Evolutionary conservation across 2,113 vertebrate species (phyloP).

Genomic region (Erinaceus europaeus): DNA sequence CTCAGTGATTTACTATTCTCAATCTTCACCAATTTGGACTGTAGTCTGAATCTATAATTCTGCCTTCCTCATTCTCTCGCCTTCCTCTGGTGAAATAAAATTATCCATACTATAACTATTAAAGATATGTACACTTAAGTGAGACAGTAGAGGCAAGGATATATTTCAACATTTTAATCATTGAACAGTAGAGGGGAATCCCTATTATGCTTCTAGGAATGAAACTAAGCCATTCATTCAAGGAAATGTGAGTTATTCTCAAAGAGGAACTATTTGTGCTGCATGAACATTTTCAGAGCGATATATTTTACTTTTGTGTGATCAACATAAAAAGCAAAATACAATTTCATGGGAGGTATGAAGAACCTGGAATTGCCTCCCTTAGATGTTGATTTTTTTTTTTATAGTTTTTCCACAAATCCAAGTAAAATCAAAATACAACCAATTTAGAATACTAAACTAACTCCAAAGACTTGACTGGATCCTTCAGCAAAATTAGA

Average conservation of each 20-base stretch:
- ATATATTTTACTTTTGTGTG: slow-evolving; percentile 60
- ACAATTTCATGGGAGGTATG: slow-evolving; percentile 62
- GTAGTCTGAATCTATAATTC: neutral
- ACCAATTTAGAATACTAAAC: slow-evolving; percentile 69
- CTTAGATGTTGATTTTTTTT: slow-evolving; percentile 62
- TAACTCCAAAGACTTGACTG: slow-evolving; percentile 65
- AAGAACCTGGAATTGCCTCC: slow-evolving; percentile 65
- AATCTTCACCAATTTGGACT: neutral
- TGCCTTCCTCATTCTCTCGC: neutral
- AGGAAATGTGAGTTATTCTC: slow-evolving; percentile 26
- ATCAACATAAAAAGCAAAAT: slow-evolving; percentile 64
- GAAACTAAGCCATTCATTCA: neutral
- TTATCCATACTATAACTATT: neutral
- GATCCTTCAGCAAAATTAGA: slow-evolving; percentile 73
- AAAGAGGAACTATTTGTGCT: slow-evolving; percentile 20
- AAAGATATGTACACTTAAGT: neutral
- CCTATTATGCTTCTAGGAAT: slow-evolving; percentile 21
- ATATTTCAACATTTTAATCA: neutral
- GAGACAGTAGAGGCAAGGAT: neutral
- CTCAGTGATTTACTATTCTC: neutral
- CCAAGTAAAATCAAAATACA: slow-evolving; percentile 73
- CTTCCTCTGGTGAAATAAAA: neutral
- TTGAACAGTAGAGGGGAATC: neutral
- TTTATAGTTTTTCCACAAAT: slow-evolving; percentile 66
- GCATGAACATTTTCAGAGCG: slow-evolving; percentile 48